A percentile compares a stretch with the other conserved stretches of the same genome.
phyloP scores from a whole-genome alignment of 2,888 invertebrate genomes.

The Rotaria sp. region DNA sequence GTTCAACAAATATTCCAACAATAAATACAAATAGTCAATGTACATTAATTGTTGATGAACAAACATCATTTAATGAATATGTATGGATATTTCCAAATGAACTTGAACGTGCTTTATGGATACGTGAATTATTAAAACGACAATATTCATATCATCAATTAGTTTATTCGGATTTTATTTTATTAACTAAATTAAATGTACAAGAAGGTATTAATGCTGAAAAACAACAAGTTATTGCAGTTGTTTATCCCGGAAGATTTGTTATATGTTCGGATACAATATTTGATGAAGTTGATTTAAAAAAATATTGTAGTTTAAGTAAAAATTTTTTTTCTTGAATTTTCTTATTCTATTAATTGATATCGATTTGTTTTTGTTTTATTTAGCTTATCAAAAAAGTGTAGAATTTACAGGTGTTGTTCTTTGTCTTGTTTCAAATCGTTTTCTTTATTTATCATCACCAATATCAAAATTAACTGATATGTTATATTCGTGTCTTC shows the following conservation, averaged over 20 bases:
- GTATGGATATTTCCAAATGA: conserved; percentile 1
- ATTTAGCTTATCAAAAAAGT: not conserved
- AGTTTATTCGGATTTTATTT: not conserved
- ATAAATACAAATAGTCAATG: not conserved
- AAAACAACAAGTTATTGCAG: not conserved
- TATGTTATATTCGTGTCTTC: conserved; percentile 5
- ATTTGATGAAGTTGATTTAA: not conserved
- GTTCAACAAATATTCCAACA: not conserved
- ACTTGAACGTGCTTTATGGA: not conserved
- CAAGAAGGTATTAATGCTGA: conserved; percentile 1
- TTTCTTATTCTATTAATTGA: not conserved
- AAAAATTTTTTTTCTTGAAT: not conserved
- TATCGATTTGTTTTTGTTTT: not conserved
- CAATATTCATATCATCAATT: conserved; percentile 12
- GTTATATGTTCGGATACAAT: not conserved
- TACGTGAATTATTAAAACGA: conserved; percentile 10
- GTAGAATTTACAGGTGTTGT: not conserved
- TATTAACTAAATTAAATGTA: not conserved
- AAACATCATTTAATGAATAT: not conserved
- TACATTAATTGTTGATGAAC: not conserved
- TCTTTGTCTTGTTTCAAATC: not conserved
- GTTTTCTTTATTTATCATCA: not conserved
- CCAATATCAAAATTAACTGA: not conserved
- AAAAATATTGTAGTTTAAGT: conserved; percentile 3
- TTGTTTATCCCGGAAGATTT: not conserved